Conservation (phyloP, 2,888 invertebrate genomes). For the Dichetophora obliterata region DNA sequence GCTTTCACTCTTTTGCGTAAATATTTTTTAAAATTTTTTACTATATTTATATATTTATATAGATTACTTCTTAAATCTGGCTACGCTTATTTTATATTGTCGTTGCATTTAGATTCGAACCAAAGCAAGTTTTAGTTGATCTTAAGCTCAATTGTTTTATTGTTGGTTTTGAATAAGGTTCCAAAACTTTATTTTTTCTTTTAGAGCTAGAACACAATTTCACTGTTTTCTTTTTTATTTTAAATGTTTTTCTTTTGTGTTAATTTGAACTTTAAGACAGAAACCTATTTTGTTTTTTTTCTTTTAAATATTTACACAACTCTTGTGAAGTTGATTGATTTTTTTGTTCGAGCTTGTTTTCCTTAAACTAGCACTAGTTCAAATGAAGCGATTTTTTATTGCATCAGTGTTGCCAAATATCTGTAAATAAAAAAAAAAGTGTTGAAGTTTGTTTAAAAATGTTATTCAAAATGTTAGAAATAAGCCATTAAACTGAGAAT, state of each 20-base stretch:
- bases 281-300: background rate
- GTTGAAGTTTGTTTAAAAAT: too few species aligned
- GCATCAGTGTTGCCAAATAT: background rate
- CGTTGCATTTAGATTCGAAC: too few species aligned
- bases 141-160: too few species aligned
- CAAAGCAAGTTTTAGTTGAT: too few species aligned
- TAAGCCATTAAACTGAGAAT: too few species aligned
- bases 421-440: background rate
- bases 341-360: background rate
- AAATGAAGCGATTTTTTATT: too few species aligned
- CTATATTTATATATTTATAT: too few species aligned
- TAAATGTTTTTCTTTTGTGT: background rate
- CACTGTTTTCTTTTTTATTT: background rate
- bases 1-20: background rate
- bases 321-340: background rate
- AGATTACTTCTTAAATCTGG: background rate
- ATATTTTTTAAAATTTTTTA: background rate
- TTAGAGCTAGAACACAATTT: slow-evolving; percentile 3
- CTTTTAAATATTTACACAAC: background rate
- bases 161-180: background rate
- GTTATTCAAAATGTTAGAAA: too few species aligned
- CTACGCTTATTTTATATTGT: too few species aligned
- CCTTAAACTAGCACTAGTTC: background rate
- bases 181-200: background rate
- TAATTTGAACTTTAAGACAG: background rate